Base-by-base conservation (phyloP, 2,113 vertebrate genomes). In the Clinocottus analis region DNA sequence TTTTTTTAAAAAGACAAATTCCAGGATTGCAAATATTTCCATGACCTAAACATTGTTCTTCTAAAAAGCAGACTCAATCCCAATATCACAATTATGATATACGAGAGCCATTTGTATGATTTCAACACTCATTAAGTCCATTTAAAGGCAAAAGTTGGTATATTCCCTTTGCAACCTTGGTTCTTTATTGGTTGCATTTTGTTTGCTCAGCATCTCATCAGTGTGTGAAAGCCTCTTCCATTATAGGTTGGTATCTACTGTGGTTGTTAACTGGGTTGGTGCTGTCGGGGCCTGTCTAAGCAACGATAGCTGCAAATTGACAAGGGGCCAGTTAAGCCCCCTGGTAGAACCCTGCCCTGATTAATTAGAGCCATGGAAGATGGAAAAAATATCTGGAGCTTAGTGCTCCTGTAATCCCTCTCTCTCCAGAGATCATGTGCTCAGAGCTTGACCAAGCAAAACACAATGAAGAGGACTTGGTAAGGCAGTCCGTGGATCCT, bases 341-440 rank as follows among this genome's bases (percentile, higher is more conserved):
- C 56, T 66, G 91, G 80, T 87, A 79, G 63, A 91, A 74, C 67
- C 77, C 67, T 82, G 72, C 91, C 75, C 91, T 85, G 90, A 91
- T 90, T 93, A 89, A 92, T 93, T 92, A 92, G 89, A 90, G 83
- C 79, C 79, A 62, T 31, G 47, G 86, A 89, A 87, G 85, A 92
- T 89, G 77, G 76, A 47, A 72, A 63, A 84, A 80, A 85, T 71
- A 86, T 86, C 80, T 89, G 75, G 71, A 86, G 83, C 64, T 90
- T 86, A 91, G 77, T 67, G 25, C 78, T 76, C 17, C 77, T 86
- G 60, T 91, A 91, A 90, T 92, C 89, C 85, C 29, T 23, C 66
- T 72, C 66, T 67, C 87, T 83, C 85, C 60, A 39, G 83, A 81
- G 85, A 87, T 84, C 75, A 81, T 79, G 72, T 49, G 79, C 82